Percentiles rank a stretch among this genome's conserved stretches.
Conservation (phyloP, 2,888 invertebrate genomes). For the Unio pictorum region DNA sequence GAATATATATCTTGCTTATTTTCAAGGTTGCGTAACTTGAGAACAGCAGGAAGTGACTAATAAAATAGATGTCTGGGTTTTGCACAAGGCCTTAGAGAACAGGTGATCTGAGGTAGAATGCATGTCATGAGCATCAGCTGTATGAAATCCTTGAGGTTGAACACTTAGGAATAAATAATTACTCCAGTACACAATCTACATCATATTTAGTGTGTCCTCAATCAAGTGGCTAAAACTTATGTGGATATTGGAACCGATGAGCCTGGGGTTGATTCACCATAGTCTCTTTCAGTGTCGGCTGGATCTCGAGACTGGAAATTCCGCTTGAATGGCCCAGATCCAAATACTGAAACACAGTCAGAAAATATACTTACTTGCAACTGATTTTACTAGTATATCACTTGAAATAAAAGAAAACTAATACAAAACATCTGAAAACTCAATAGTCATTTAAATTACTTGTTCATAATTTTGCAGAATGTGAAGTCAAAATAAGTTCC, state of each 20-base stretch:
- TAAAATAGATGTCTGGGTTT: no score
- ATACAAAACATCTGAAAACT: no score
- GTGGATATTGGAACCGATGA: conserved; percentile 67
- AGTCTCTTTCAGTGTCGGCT: conserved; percentile 52
- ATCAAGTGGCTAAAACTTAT: conserved; percentile 13
- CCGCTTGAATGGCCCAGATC: conserved; percentile 50
- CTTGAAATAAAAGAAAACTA: not conserved
- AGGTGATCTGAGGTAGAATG: no score
- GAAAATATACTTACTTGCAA: not conserved
- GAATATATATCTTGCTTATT: no score
- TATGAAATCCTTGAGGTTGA: no score
- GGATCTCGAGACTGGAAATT: conserved; percentile 35
- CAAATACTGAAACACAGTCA: conserved; percentile 23
- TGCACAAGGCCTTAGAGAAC: no score
- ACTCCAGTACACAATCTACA: no score
- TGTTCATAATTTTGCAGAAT: not conserved
- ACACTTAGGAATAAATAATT: no score
- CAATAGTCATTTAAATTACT: not conserved
- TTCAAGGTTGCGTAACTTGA: no score
- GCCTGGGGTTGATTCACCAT: conserved; percentile 71
- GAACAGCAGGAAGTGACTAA: no score
- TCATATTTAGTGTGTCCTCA: no score
- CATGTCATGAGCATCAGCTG: no score
- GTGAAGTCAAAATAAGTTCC: not conserved
- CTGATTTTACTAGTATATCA: not conserved